Percentiles rank a stretch among this genome's conserved stretches.
These are phyloP conservation scores for Phyto melanocephala DNA, from an alignment of 2,888 invertebrate species.

Conservation along the genomic window DNA sequence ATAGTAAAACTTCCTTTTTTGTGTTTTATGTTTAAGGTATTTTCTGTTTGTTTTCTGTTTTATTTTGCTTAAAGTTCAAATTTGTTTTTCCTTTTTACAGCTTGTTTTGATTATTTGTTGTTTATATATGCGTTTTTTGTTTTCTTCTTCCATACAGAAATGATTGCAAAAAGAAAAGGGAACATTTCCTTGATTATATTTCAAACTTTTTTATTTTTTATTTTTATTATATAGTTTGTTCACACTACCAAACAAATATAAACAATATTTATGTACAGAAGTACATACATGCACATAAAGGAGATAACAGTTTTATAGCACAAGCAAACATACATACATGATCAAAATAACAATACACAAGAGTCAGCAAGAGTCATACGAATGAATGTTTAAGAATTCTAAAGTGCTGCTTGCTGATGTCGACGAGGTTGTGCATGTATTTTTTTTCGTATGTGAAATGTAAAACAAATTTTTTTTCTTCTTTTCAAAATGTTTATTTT, in stretches of 20 bases:
- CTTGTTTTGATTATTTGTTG: slow-evolving; percentile 28
- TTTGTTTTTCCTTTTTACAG: not conserved
- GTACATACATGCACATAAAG: not conserved
- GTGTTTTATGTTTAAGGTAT: not conserved
- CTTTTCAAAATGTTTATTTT: not conserved
- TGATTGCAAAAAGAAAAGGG: slow-evolving; percentile 23
- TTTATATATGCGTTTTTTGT: not conserved
- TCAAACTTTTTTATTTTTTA: slow-evolving; percentile 15
- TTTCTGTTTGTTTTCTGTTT: not conserved
- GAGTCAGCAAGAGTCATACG: not conserved
- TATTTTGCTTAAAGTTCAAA: slow-evolving; percentile 17
- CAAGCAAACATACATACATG: not conserved
- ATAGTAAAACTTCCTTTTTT: not conserved
- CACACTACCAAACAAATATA: slow-evolving; percentile 19
- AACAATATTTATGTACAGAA: not conserved
- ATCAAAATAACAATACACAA: not conserved
- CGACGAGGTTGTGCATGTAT: not conserved
- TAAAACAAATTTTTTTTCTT: not conserved
- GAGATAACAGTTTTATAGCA: slow-evolving; percentile 34
- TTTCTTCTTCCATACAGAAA: not conserved
- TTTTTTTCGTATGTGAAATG: slow-evolving; percentile 11
- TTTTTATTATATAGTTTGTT: slow-evolving; percentile 23
- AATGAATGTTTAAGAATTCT: slow-evolving; percentile 5
- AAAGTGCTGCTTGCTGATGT: slow-evolving; percentile 8
- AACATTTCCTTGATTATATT: slow-evolving; percentile 38